Percentiles rank a stretch among this genome's conserved stretches.
Conservation (phyloP, 2,113 vertebrate species). For the Illadopsis cleaveri region DNA sequence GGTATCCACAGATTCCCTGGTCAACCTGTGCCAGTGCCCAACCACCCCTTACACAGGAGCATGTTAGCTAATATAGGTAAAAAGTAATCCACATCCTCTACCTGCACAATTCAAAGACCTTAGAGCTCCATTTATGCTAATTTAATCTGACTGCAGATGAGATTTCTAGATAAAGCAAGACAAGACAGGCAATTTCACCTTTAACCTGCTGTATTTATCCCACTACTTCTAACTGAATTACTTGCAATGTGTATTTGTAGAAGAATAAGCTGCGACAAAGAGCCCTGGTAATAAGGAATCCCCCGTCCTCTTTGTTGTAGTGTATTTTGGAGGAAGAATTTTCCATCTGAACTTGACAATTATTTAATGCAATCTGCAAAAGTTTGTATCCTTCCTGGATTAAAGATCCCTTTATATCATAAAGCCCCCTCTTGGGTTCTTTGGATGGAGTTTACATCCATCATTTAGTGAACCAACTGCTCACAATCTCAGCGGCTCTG, state of each 20-base stretch:
- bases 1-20: accelerated
- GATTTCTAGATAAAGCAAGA: not conserved
- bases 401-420: not conserved
- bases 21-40: not conserved
- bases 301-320: not conserved
- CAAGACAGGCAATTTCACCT: not conserved
- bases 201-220: not conserved
- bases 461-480: not conserved
- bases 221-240: not conserved
- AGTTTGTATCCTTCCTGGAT: not conserved
- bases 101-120: accelerated
- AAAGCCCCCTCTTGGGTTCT: not conserved
- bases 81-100: not conserved
- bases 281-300: not conserved
- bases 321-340: not conserved
- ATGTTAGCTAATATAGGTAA: not conserved
- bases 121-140: not conserved
- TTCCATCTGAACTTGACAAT: not conserved
- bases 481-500: not conserved
- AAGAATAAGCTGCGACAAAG: not conserved
- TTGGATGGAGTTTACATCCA: not conserved
- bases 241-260: not conserved
- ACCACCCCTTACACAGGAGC: not conserved
- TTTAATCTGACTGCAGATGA: not conserved
- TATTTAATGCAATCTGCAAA: not conserved